phyloP scores from a whole-genome alignment of 1,140 invertebrate species.

The Samia ricini region DNA sequence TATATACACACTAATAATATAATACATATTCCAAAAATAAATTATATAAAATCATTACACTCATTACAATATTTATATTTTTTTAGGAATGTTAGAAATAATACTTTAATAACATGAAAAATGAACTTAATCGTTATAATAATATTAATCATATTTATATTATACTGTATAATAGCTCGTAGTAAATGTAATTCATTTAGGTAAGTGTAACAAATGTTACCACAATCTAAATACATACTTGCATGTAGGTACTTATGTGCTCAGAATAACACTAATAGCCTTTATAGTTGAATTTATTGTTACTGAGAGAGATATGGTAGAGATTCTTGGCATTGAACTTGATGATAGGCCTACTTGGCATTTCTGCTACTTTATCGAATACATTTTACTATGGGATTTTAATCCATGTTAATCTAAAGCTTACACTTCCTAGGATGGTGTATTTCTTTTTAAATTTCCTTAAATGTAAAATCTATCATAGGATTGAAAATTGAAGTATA shows the following conservation, averaged over 20 bases:
- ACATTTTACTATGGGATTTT: slow-evolving; percentile 11
- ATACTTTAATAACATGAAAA: not conserved
- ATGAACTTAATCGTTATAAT: not conserved
- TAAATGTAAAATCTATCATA: not conserved
- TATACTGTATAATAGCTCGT: not conserved
- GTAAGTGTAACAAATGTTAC: not conserved
- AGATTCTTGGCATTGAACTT: slow-evolving; percentile 69
- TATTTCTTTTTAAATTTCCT: no score
- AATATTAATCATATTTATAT: not conserved
- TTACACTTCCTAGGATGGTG: not conserved
- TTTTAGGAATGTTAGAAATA: no score
- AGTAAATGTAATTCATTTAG: not conserved
- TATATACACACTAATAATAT: no score
- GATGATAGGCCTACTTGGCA: slow-evolving; percentile 52
- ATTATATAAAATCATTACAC: no score
- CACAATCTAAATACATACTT: not conserved
- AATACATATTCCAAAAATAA: no score
- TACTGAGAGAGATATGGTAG: slow-evolving; percentile 39
- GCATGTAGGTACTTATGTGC: not conserved
- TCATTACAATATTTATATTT: no score
- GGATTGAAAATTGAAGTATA: not conserved
- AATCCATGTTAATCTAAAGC: not conserved
- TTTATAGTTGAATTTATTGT: slow-evolving; percentile 28
- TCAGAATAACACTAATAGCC: slow-evolving; percentile 10
- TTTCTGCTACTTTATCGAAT: slow-evolving; percentile 46